A percentile compares a stretch with the other conserved stretches of the same genome.
These are phyloP conservation scores for Bufotes viridis DNA, from an alignment of 2,797 vertebrate genomes.

Conservation along the genomic window DNA sequence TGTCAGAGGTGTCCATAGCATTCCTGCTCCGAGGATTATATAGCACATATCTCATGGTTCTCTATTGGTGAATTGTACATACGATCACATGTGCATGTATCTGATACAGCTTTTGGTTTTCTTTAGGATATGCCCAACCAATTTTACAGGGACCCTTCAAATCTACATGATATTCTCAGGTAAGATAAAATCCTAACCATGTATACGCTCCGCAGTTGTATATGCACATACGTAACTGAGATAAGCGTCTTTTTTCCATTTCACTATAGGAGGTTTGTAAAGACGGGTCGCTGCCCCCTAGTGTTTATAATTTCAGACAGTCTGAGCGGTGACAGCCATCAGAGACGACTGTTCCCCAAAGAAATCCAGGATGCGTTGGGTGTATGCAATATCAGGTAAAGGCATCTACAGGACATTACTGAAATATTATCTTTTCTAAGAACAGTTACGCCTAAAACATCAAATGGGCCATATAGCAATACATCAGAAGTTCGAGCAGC, in stretches of 20 bases:
- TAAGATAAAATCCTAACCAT: conserved; percentile 68
- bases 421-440: not conserved
- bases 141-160: conserved; percentile 88
- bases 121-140: conserved; percentile 93
- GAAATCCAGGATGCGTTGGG: conserved; percentile 85
- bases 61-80: not conserved
- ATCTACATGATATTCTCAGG: conserved; percentile 89
- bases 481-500: too few relatives aligned
- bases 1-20: too few relatives aligned
- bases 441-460: not conserved
- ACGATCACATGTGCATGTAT: not conserved
- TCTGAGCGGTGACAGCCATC: conserved; percentile 83
- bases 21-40: too few relatives aligned
- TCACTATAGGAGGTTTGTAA: conserved; percentile 80
- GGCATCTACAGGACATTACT: conserved; percentile 21
- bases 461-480: not conserved
- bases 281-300: conserved; percentile 81
- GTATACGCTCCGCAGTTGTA: not conserved
- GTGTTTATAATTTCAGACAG: conserved; percentile 91
- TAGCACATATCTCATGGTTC: too few relatives aligned
- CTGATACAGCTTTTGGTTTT: conserved; percentile 33
- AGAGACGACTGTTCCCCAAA: conserved; percentile 83
- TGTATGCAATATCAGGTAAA: conserved; percentile 84
- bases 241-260: not conserved
- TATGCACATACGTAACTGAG: not conserved